Percentiles rank a stretch among this genome's conserved stretches.
phyloP scores from a whole-genome alignment of 1,140 invertebrate genomes.

The Tetraneura akinire region DNA sequence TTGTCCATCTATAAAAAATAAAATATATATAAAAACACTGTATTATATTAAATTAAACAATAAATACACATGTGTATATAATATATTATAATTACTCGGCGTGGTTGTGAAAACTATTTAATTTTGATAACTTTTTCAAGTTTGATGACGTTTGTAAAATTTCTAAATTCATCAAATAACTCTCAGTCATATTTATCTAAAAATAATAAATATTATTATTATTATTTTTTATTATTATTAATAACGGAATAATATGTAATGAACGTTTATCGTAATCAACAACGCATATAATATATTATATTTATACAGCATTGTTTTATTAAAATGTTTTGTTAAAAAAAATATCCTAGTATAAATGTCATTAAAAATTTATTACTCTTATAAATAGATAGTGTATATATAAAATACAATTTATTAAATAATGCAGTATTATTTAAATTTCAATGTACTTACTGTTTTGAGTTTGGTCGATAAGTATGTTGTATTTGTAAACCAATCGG shows the following conservation, averaged over 20 bases:
- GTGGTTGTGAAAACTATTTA: slow-evolving; percentile 59
- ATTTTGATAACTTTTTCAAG: slow-evolving; percentile 30
- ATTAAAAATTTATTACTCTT: too few relatives aligned
- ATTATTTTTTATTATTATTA: too few relatives aligned
- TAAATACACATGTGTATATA: neutral
- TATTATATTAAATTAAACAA: neutral
- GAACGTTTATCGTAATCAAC: too few relatives aligned
- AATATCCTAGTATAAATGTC: too few relatives aligned
- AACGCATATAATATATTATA: too few relatives aligned
- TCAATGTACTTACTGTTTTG: slow-evolving; percentile 8
- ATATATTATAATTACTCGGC: slow-evolving; percentile 60
- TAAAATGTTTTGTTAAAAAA: too few relatives aligned
- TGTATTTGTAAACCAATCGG: slow-evolving; percentile 65
- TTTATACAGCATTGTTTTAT: too few relatives aligned
- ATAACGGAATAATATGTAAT: too few relatives aligned
- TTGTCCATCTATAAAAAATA: slow-evolving; percentile 66
- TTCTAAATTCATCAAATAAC: slow-evolving; percentile 41
- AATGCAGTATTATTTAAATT: too few relatives aligned
- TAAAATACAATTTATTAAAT: too few relatives aligned
- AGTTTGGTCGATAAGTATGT: slow-evolving; percentile 58
- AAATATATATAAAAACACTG: neutral
- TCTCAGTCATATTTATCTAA: slow-evolving; percentile 33
- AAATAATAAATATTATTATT: neutral
- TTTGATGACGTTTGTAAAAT: slow-evolving; percentile 28
- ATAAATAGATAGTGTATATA: too few relatives aligned